These are phyloP conservation scores for Pseudocheirus occidentalis DNA, from an alignment of 2,797 vertebrate genomes.

Conservation along the genomic window DNA sequence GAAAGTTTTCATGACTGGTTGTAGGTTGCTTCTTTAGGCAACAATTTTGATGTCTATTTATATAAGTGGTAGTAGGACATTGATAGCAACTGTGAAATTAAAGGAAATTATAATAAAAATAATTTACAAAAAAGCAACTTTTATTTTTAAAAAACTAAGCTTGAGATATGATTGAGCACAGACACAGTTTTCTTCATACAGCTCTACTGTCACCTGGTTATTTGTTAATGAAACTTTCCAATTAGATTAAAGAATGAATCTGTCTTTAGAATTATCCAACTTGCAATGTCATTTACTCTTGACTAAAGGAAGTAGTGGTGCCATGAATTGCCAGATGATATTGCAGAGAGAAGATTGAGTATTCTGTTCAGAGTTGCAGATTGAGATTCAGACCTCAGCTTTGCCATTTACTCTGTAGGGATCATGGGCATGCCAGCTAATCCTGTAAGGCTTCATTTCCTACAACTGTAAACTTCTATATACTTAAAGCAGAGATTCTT, in stretches of 20 bases:
- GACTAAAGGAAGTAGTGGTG: constrained; percentile 58
- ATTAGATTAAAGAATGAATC: constrained; percentile 77
- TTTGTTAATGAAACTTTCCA: constrained; percentile 76
- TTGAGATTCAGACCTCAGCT: neutral
- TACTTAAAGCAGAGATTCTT: neutral
- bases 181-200: constrained; percentile 74
- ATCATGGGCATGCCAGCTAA: neutral
- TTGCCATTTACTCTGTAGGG: neutral
- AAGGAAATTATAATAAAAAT: constrained; percentile 60
- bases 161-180: constrained; percentile 63
- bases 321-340: neutral
- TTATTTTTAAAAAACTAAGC: constrained; percentile 60
- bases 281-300: constrained; percentile 64
- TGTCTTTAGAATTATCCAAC: constrained; percentile 25
- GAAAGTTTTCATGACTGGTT: neutral
- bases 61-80: constrained; percentile 47
- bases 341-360: neutral
- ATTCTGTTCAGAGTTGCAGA: neutral
- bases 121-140: constrained; percentile 55
- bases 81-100: constrained; percentile 59
- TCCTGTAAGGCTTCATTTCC: neutral
- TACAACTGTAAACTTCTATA: neutral
- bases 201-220: constrained; percentile 74
- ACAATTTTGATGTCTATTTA: constrained; percentile 37
- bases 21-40: neutral